Evolutionary conservation across 1,140 invertebrate genomes (phyloP), one percentile per base, ranked within the genome.

Genomic region (Condylostylus longicornis): DNA sequence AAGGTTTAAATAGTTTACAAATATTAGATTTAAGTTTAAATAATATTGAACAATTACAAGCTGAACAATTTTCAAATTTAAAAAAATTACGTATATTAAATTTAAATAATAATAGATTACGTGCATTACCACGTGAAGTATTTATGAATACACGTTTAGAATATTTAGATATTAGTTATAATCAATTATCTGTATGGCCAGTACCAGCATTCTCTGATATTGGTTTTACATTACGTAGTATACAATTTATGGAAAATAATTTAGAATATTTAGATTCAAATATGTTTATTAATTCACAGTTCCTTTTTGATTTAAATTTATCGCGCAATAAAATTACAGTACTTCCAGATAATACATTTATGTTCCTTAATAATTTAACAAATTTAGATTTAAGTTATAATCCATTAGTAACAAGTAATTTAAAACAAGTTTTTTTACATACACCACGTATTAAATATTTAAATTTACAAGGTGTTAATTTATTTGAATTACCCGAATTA

Each of bases 381-480:
- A 74, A 71, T 42, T 60, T 91, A 38, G 82, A 89, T 58, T 62
- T 93, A 2, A 81, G 82, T 22, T 72, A 71, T 35, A 93, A 91
- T 59, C 66, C 70, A n/a, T 56, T 84, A 2, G 63, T 71, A 41
- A 73, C 82, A 43, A 81, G 83, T 27, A 89, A 89, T 61, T 84
- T 86, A 49, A 85, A 86, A 47, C 84, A 89, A 58, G 66, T 89
- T n/a, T 85, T 88, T 48, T 79, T 87, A 50, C 85, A 87, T 57
- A 70, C 85, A 12, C 83, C 82, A 20, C 77, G 79, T 43, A 63
- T 89, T 19, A 73, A 79, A 51, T 68, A 76, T 51, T 67, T 90
- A 35, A 77, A 75, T 53, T 61, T 89, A 42, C 72, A 75, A 30
- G 73, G 72, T 52, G 77, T 80, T 52, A 79, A 79, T 22, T 70